A percentile compares a stretch with the other conserved stretches of the same genome.
Evolutionary conservation across 1,140 invertebrate genomes (phyloP).

Genomic region (Bombus cullumanus): DNA sequence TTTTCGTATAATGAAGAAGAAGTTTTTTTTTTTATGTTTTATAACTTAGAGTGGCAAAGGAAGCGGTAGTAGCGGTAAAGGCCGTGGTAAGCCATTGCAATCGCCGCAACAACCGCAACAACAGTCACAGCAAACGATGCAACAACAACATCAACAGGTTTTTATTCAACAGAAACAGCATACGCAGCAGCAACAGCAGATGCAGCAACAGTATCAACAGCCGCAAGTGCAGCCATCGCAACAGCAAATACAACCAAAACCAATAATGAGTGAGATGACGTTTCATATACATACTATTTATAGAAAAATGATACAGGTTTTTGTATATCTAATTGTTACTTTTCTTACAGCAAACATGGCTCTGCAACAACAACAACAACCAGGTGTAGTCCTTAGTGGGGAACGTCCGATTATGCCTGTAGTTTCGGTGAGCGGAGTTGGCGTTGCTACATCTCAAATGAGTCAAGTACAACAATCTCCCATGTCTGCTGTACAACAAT

Average conservation of each 20-base stretch:
- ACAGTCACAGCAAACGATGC: conserved; percentile 75
- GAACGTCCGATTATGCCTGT: conserved; percentile 84
- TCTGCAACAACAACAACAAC: conserved; percentile 78
- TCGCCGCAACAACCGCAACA: conserved; percentile 80
- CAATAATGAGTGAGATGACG: conserved; percentile 82
- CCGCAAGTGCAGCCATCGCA: conserved; percentile 78
- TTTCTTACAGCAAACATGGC: conserved; percentile 74
- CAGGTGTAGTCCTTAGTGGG: conserved; percentile 78
- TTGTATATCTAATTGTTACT: neutral
- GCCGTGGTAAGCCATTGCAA: conserved; percentile 83
- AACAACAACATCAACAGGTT: conserved; percentile 79
- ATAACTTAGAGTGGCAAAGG: conserved; percentile 79
- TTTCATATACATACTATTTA: neutral
- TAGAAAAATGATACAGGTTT: neutral
- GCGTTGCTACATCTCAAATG: conserved; percentile 74
- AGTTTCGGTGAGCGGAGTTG: conserved; percentile 82
- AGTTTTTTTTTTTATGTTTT: conserved; percentile 20
- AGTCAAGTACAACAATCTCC: conserved; percentile 80
- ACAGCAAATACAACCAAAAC: conserved; percentile 84
- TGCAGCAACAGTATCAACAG: conserved; percentile 79
- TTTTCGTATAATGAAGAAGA: conserved; percentile 32
- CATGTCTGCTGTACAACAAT: conserved; percentile 81
- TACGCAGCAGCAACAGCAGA: conserved; percentile 76
- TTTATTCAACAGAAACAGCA: conserved; percentile 79
- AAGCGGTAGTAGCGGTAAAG: conserved; percentile 78